Percentiles rank a stretch among this genome's conserved stretches.
Evolutionary conservation across 2,888 invertebrate genomes (phyloP).

Genomic region (Clanis bilineata): DNA sequence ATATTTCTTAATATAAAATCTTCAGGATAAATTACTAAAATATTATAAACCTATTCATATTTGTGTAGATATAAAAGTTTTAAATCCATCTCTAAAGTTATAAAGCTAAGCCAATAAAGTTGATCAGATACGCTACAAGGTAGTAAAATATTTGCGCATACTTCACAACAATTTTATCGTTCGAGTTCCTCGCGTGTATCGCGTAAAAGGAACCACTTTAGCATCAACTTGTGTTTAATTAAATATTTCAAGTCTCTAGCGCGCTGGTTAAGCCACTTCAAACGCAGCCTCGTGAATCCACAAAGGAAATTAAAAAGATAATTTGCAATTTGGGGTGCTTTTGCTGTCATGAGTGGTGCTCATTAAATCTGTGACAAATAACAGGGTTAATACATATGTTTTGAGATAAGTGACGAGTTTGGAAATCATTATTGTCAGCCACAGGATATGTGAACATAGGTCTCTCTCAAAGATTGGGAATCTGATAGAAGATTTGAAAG

Average conservation of each 20-base stretch:
- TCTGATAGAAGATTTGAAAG: neutral
- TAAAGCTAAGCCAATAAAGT: neutral
- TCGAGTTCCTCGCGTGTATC: neutral
- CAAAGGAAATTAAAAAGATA: slow-evolving; percentile 1
- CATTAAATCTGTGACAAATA: neutral
- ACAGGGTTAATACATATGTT: no score
- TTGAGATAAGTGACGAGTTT: no score
- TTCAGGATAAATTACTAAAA: no score
- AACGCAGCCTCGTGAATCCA: neutral
- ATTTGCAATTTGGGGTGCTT: neutral
- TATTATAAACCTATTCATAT: neutral
- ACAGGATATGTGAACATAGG: no score
- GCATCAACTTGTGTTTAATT: neutral
- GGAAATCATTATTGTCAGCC: no score
- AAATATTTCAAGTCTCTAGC: neutral
- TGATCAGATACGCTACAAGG: neutral
- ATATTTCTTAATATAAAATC: neutral
- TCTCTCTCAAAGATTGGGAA: no score
- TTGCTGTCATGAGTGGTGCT: neutral
- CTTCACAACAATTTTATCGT: neutral
- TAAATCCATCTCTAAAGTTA: neutral
- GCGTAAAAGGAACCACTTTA: neutral
- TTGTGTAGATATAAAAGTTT: neutral
- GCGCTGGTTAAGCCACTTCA: neutral
- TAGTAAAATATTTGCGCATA: neutral